phyloP scores from a whole-genome alignment of 2,888 invertebrate species.

The Metellina segmentata region DNA sequence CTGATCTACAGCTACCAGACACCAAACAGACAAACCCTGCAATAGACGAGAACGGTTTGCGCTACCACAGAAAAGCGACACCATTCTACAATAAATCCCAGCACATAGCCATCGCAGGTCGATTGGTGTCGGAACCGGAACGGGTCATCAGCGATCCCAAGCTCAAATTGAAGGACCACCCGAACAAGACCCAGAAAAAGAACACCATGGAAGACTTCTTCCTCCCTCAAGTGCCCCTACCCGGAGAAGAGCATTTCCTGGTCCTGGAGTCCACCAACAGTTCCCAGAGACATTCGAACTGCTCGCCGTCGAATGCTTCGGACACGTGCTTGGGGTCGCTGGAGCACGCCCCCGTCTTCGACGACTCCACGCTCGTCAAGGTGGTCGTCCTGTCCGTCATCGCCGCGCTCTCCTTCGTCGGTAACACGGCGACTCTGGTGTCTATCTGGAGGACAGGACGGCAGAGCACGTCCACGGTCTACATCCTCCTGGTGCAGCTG shows the following conservation, averaged over 20 bases:
- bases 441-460: constrained; percentile 86
- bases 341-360: constrained; percentile 85
- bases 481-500: constrained; percentile 90
- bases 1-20: not conserved
- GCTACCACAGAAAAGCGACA: not conserved
- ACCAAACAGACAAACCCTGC: not conserved
- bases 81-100: not conserved
- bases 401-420: constrained; percentile 87
- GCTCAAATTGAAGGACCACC: not conserved
- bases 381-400: constrained; percentile 86
- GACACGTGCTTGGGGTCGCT: not conserved
- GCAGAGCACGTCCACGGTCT: constrained; percentile 82
- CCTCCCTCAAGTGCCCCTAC: constrained; percentile 54
- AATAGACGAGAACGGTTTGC: not conserved
- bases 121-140: not conserved
- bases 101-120: not conserved
- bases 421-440: constrained; percentile 89
- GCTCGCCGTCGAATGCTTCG: not conserved
- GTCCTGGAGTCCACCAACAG: not conserved
- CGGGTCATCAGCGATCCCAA: not conserved
- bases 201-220: constrained; percentile 48
- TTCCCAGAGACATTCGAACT: constrained; percentile 6
- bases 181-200: not conserved
- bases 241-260: constrained; percentile 35
- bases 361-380: constrained; percentile 85